Evolutionary conservation across 2,113 vertebrate genomes (phyloP), one percentile per base, ranked within the genome.

Genomic region (Lonchura striata): DNA sequence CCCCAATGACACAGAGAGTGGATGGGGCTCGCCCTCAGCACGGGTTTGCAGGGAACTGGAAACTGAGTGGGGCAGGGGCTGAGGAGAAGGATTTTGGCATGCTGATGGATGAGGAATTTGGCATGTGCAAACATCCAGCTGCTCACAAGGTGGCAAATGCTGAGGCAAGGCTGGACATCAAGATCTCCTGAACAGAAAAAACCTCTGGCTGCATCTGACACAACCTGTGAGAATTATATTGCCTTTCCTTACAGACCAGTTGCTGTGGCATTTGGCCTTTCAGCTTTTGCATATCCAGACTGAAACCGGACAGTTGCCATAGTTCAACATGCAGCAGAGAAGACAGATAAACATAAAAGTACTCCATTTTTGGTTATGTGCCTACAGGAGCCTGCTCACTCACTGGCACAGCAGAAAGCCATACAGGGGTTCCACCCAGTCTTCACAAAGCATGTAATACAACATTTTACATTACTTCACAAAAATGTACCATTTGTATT

Each of bases 11-110:
- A 31, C 5, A 53, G 54, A 42, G 46, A 19, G 12, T 10, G 21
- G 21, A 20, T 27, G 21, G 39, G 37, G 27, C 6, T 63, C 21
- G 9, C 27, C 13, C 13, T 46, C 39, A 33, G 14, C 27, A 54
- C 0, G 1, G 10, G 7, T 22, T 63, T 39, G 18, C 14, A 63
- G 13, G 21, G 9, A 2, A 35, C 3, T 5, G 31, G 25, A 60
- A 25, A 33, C 13, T 42, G 65, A 25, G 37, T 0, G 0, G 13
- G 21, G 20, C 15, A 61, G 37, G 13, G 28, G 27, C 28, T 54
- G 57, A 83, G 27, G 33, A 33, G 13, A 46, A 72, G 33, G 14
- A 39, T 22, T 54, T 53, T 27, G 7, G 7, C 7, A 0, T 63
- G 7, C 22, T 63, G 33, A 11, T 46, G 27, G 49, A 2, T 64